Base-by-base conservation (phyloP, 2,113 vertebrate species). In the Scomber japonicus region DNA sequence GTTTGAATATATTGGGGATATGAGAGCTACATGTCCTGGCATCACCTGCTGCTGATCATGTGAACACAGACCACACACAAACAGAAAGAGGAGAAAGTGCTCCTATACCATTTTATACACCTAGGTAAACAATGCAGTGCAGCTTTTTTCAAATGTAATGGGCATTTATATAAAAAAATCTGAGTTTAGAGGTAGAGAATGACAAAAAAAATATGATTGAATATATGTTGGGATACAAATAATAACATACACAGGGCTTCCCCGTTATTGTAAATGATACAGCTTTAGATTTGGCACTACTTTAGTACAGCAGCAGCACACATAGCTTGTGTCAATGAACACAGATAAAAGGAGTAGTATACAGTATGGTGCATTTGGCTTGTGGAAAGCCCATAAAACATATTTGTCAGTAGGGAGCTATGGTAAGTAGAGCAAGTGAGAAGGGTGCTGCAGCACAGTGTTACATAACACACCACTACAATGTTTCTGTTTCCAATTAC, bases 391-490 rank as follows among this genome's bases (percentile, higher is more conserved):
- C 56, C 31, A 66, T 62, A 19, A 55, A 78, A 71, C 44, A 64
- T 64, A 77, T 68, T 77, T 82, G 31, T 62, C 64, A 75, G 45
- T 40, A 24, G 4, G 56, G 63, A 84, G 63, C 65, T 7, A 31
- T 49, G 56, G 35, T 65, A 87, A 80, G 49, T 54, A 40, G 66
- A 80, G 61, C 84, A 61, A 54, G 45, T 4, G n/a, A 62, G 70
- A 27, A 19, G 49, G 49, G 66, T 45, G 46, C 74, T 71, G 71
- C 65, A 55, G 65, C 16, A 40, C 27, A 61, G 45, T 27, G 75
- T 91, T 89, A 79, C 57, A 61, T 87, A 90, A 88, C 66, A 69
- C 49, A 46, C 24, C 76, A 53, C 68, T 80, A 83, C 72, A 71
- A 15, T 64, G 59, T 66, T 67, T 79, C 71, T 48, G 75, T 51